These are phyloP conservation scores for Amphibalanus amphitrite DNA, from an alignment of 1,140 invertebrate species.

Conservation along the genomic window DNA sequence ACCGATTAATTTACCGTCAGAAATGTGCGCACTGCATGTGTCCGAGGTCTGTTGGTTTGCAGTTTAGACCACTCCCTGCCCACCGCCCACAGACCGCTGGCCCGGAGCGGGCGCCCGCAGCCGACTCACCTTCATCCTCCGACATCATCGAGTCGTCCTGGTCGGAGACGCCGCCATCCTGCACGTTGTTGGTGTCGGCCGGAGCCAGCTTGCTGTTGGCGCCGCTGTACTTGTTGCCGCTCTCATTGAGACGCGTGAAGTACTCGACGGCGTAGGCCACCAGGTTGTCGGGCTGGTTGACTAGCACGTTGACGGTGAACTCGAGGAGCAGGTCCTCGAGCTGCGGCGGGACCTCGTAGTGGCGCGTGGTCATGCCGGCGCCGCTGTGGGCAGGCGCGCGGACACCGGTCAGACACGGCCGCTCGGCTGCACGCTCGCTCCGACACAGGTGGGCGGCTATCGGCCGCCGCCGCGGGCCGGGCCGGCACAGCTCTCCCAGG, in stretches of 20 bases:
- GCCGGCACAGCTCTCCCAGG: too few species aligned
- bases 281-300: not conserved
- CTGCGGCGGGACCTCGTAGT: not conserved
- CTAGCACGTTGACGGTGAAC: slow-evolving; percentile 5
- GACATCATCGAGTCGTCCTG: slow-evolving; percentile 2
- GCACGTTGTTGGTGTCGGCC: not conserved
- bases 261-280: slow-evolving; percentile 3
- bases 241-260: not conserved
- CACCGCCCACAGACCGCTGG: too few species aligned
- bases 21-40: too few species aligned
- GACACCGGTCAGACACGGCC: not conserved
- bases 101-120: too few species aligned
- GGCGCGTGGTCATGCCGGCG: not conserved
- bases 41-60: too few species aligned
- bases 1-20: too few species aligned
- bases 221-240: not conserved
- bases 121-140: slow-evolving; percentile 3
- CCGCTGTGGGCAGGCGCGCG: not conserved
- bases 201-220: not conserved
- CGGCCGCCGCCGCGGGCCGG: too few species aligned
- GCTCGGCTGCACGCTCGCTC: not conserved
- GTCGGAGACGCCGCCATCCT: not conserved
- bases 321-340: not conserved
- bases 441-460: too few species aligned
- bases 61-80: too few species aligned